phyloP scores from a whole-genome alignment of 2,113 vertebrate species.

The Vireo altiloquus region DNA sequence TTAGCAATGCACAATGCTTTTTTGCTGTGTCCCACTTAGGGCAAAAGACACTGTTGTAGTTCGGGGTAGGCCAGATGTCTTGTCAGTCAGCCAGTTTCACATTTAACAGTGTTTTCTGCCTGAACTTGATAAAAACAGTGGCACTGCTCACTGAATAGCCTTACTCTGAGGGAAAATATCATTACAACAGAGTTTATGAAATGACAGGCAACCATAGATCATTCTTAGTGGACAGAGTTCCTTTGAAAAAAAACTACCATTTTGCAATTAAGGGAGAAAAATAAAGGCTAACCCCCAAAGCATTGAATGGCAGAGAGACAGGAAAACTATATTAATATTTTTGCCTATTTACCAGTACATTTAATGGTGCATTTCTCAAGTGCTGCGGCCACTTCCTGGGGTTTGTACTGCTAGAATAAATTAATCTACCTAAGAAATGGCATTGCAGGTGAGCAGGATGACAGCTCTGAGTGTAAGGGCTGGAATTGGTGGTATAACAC shows the following conservation, averaged over 20 bases:
- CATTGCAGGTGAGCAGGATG: neutral
- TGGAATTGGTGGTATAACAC: accelerated
- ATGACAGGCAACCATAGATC: neutral
- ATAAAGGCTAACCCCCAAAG: neutral
- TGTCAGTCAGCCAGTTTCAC: neutral
- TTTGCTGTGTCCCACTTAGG: neutral
- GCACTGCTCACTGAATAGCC: neutral
- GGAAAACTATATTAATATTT: neutral
- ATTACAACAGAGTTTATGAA: neutral
- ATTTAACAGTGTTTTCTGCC: neutral
- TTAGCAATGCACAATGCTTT: constrained; percentile 2
- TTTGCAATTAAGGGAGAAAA: neutral
- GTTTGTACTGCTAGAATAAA: neutral
- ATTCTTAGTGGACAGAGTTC: neutral
- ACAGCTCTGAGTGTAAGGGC: neutral
- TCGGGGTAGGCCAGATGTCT: constrained; percentile 37
- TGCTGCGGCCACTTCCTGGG: neutral
- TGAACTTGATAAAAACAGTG: neutral
- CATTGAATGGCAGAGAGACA: neutral
- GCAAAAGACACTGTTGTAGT: neutral
- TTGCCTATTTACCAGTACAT: neutral
- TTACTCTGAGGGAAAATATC: neutral
- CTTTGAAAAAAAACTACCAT: neutral
- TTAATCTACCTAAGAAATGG: neutral
- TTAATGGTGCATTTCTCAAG: neutral